Percentiles rank a stretch among this genome's conserved stretches.
Conservation (phyloP, 1,140 invertebrate genomes). For the Aphelinus certus region DNA sequence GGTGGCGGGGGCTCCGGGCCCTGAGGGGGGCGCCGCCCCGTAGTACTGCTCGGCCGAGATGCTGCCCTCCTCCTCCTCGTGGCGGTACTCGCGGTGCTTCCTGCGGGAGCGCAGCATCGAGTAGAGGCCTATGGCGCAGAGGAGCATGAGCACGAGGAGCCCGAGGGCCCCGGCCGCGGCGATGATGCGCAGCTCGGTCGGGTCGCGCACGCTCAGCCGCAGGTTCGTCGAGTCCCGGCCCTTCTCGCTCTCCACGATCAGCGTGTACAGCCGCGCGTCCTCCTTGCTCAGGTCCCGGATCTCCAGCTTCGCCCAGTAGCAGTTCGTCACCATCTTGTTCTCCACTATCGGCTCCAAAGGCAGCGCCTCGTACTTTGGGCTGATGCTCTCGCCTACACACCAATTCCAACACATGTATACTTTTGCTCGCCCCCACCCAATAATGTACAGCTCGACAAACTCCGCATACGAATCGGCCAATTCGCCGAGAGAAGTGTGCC, state of each 20-base stretch:
- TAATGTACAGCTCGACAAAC: neutral
- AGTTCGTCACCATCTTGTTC: constrained; percentile 59
- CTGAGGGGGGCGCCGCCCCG: neutral
- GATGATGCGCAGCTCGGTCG: constrained; percentile 59
- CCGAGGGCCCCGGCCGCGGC: constrained; percentile 56
- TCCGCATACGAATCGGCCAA: no score
- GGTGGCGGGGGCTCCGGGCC: neutral
- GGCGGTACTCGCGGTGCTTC: constrained; percentile 55
- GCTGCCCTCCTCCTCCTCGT: constrained; percentile 60
- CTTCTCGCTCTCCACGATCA: constrained; percentile 60
- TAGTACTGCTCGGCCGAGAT: constrained; percentile 60
- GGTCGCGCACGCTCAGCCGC: constrained; percentile 57
- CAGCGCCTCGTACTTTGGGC: constrained; percentile 61
- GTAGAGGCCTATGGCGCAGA: constrained; percentile 55
- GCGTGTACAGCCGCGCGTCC: constrained; percentile 59
- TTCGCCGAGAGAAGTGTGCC: no score
- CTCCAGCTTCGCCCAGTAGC: constrained; percentile 62
- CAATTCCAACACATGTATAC: neutral
- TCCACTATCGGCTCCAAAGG: constrained; percentile 59
- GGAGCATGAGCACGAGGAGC: constrained; percentile 53
- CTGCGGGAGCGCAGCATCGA: constrained; percentile 47
- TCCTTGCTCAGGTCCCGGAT: constrained; percentile 61
- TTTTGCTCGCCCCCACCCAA: neutral
- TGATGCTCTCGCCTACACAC: constrained; percentile 56
- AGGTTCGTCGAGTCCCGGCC: constrained; percentile 60